Evolutionary conservation across 2,113 vertebrate genomes (phyloP), one percentile per base, ranked within the genome.

Genomic region (Leptodactylus fuscus): DNA sequence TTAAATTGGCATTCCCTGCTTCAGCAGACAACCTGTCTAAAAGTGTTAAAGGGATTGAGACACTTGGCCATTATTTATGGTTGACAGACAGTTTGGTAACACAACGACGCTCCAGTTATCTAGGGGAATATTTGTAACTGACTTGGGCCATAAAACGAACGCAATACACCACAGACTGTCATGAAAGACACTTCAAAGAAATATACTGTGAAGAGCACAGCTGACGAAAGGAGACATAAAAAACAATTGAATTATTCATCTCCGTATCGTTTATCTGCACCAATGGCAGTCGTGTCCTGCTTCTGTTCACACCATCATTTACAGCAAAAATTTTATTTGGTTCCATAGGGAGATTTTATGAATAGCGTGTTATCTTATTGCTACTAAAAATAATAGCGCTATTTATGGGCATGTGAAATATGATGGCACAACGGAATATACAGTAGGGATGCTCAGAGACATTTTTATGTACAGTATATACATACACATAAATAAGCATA

Each of bases 251-350:
- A 44, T 77, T 88, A 83, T 82, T 53, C 88, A 88, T 85, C 71
- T 53, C 89, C 88, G 88, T 89, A 80, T 83, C 80, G 88, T 86
- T 88, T 86, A 80, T 88, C 74, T 73, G 81, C 67, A 71, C 22
- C 41, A 89, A 67, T 86, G 77, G 78, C 71, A 85, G 51, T 32
- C 24, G 79, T 86, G 85, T 83, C 87, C 87, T 65, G 77, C 87
- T 58, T 62, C 34, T 87, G 85, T 81, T 88, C 18, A 83, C 84
- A 81, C 73, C 55, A 89, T 87, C 88, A 91, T 93, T 92, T 92
- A 85, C 34, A 67, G 58, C 15, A 11, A 67, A n/a, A 81, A 65
- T 58, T 16, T 24, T 79, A 55, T 79, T 58, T 34, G 27, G 46
- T 76, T 51, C 8, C 48, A 34, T 34, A 76, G 48, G 16, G 74